Conservation (phyloP, 2,888 invertebrate genomes). For the Phragmatobia fuliginosa region DNA sequence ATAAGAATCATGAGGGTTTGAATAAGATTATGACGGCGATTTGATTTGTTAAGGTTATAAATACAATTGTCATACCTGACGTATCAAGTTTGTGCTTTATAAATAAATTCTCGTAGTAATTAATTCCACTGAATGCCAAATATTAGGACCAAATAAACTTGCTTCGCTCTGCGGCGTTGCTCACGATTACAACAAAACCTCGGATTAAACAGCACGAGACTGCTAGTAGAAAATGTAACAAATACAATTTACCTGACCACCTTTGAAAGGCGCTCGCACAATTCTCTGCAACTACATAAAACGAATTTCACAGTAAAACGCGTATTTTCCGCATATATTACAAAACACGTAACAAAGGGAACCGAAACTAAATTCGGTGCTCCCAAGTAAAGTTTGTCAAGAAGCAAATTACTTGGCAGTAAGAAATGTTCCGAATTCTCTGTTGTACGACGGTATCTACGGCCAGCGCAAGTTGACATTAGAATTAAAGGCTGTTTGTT, state of each 20-base stretch:
- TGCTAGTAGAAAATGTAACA: slow-evolving; percentile 1
- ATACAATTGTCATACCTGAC: too few species aligned
- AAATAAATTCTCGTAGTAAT: too few species aligned
- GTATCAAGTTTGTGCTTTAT: too few species aligned
- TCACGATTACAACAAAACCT: too few species aligned
- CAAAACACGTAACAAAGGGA: slow-evolving; percentile 51
- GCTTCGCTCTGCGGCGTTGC: too few species aligned
- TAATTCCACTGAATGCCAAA: too few species aligned
- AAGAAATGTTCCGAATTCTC: slow-evolving; percentile 62
- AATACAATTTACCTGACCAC: slow-evolving; percentile 17
- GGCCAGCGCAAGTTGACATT: slow-evolving; percentile 34
- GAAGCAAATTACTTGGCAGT: slow-evolving; percentile 70
- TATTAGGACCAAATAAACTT: too few species aligned
- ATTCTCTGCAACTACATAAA: slow-evolving; percentile 29
- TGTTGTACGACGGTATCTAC: slow-evolving; percentile 25
- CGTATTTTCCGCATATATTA: slow-evolving; percentile 54
- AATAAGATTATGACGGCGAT: too few species aligned
- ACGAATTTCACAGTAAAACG: slow-evolving; percentile 34
- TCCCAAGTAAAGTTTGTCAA: slow-evolving; percentile 67
- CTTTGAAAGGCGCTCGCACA: slow-evolving; percentile 11
- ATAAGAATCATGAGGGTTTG: too few species aligned
- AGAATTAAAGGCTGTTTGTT: slow-evolving; percentile 13
- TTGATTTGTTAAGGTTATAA: too few species aligned
- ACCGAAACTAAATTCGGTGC: slow-evolving; percentile 60
- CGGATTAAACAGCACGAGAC: too few species aligned